Conservation (phyloP, 92 coral and sea anemone genomes). For the Phenganax marumi region DNA sequence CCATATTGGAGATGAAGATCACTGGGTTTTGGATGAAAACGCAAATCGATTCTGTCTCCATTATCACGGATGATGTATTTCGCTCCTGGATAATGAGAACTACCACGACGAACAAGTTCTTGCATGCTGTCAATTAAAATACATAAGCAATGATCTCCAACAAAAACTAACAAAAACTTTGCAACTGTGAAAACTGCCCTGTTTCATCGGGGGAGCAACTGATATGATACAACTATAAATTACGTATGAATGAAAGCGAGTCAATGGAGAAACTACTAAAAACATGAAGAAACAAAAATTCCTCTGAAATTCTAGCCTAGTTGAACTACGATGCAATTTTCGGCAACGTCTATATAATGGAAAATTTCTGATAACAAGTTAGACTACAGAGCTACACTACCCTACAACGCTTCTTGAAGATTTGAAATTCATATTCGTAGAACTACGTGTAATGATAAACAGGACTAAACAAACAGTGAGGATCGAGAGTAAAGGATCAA, state of each 20-base stretch:
- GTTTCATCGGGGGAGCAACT: background rate
- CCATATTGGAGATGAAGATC: slow-evolving; percentile 99
- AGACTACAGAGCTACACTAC: background rate
- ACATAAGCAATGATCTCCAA: background rate
- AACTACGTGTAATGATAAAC: no score
- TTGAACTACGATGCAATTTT: no score
- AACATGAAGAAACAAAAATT: no score
- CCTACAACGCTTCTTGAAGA: background rate
- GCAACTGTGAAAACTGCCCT: background rate
- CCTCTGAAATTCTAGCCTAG: no score
- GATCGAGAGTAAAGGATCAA: no score
- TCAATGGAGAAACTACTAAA: no score
- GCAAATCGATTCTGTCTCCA: slow-evolving; percentile 93
- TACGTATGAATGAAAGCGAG: no score
- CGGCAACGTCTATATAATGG: no score
- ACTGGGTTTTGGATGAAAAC: slow-evolving; percentile 98
- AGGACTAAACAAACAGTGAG: no score
- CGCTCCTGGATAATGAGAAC: slow-evolving; percentile 96
- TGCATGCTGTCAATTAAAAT: slow-evolving; percentile 71
- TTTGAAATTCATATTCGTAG: no score
- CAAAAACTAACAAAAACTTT: background rate
- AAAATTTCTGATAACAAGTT: no score
- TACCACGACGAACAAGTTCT: slow-evolving; percentile 86
- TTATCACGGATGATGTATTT: slow-evolving; percentile 96
- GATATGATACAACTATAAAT: no score